These are phyloP conservation scores for Spongilla lacustris DNA, from an alignment of 37 sponge, comb jelly and placozoan genomes.

Conservation along the genomic window DNA sequence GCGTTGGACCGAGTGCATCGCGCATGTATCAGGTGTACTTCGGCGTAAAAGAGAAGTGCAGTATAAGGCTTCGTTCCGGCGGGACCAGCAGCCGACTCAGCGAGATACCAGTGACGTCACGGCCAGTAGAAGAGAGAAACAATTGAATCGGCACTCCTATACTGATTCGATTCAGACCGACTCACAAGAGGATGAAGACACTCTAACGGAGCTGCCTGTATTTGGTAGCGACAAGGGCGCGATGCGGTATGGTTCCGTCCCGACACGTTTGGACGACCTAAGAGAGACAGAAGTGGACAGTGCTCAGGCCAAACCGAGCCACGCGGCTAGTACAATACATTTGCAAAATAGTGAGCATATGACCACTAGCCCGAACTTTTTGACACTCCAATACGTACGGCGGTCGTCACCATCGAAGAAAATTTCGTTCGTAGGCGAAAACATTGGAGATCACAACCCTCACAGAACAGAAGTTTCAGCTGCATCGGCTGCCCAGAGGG, in stretches of 20 bases:
- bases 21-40: constrained; percentile 23
- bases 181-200: background rate
- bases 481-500: background rate
- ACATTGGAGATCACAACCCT: background rate
- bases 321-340: background rate
- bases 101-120: background rate
- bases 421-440: background rate
- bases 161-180: background rate
- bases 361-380: background rate
- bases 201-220: background rate
- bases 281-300: background rate
- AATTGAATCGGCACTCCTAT: background rate
- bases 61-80: background rate
- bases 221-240: background rate
- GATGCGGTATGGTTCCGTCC: background rate
- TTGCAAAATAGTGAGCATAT: background rate
- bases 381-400: background rate
- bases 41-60: constrained; percentile 24
- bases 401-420: background rate
- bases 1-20: constrained; percentile 42
- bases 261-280: background rate
- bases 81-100: background rate
- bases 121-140: background rate
- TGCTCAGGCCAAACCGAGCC: background rate
- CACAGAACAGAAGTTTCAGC: background rate